Evolutionary conservation across 2,113 vertebrate species (phyloP).

Genomic region (Variabilichromis moorii): DNA sequence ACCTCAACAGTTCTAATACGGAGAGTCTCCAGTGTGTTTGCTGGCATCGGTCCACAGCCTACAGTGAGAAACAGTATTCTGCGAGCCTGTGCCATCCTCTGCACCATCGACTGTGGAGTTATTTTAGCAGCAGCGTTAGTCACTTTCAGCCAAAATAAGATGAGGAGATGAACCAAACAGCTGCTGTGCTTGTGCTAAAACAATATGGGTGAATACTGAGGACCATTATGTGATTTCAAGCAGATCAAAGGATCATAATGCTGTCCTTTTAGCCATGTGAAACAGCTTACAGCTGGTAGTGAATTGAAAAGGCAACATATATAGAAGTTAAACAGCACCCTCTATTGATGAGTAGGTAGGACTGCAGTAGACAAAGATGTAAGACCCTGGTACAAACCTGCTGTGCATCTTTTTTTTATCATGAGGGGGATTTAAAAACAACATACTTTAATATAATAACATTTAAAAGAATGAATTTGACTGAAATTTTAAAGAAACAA

Average conservation of each 20-base stretch:
- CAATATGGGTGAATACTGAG: neutral
- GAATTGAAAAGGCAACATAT: neutral
- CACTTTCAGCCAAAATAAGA: constrained; percentile 23
- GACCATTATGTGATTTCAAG: neutral
- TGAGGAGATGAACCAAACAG: neutral
- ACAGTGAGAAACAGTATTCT: constrained; percentile 50
- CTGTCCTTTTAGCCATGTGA: constrained; percentile 20
- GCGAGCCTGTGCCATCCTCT: constrained; percentile 24
- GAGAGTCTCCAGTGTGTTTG: constrained; percentile 43
- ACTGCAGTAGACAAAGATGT: neutral
- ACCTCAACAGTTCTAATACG: constrained; percentile 28
- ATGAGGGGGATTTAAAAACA: neutral
- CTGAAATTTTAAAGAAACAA: neutral
- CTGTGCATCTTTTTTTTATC: neutral
- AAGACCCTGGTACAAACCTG: neutral
- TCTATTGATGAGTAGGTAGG: neutral
- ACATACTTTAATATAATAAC: neutral
- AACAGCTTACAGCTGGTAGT: constrained; percentile 17
- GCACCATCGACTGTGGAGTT: constrained; percentile 31
- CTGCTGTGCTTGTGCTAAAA: neutral
- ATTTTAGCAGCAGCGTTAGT: constrained; percentile 28
- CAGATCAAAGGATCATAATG: constrained; percentile 16
- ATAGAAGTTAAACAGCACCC: constrained; percentile 10
- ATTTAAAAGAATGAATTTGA: neutral
- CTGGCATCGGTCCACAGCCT: constrained; percentile 52